Evolutionary conservation across 2,888 invertebrate genomes (phyloP), one percentile per base, ranked within the genome.

Genomic region (Apamea monoglypha): DNA sequence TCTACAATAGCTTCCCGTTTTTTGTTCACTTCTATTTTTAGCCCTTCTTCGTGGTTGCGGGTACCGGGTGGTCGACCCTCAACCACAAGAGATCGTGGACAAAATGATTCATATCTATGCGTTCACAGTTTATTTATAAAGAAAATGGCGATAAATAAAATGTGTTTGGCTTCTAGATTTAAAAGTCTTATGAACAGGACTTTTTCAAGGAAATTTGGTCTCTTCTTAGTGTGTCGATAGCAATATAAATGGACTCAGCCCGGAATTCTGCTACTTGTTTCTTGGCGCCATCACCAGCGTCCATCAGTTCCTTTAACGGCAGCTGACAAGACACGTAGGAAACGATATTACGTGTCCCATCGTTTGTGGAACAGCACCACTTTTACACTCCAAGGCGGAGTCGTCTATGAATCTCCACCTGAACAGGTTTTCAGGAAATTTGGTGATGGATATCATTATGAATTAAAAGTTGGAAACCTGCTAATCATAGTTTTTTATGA

Each of bases 31-130:
- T 77, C 77, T 81, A 82, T 82, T 85, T 81, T 69, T 32, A 84
- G 32, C 12, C 29, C 2, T 3, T 67, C 82, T 78, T 80, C 71
- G 78, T 40, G 85, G 87, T 82, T 69, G 71, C 67, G 67, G 67
- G 44, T 50, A 64, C 63, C 47, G 76, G 82, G 83, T 81, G 73
- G 67, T 72, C 73, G 82, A 74, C 85, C 74, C 63, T 25, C 14
- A 8, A 88, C 87, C 87, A 79, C 88, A 87, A 79, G 77, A 70
- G 25, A 75, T 78, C 87, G 80, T 79, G 81, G 40, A 53, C 50
- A 64, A 32, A 66, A 72, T 64, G 29, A 79, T 72, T 78, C 8
- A 76, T 71, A 40, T n/a, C 29, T 56, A 12, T 44, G n/a, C 40
- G 2, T 25, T 40, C 25, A 44, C 12, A 10, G 18, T 61, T 78